Evolutionary conservation across 2,797 vertebrate genomes (phyloP), one percentile per base, ranked within the genome.

Genomic region (Oophaga sylvatica): DNA sequence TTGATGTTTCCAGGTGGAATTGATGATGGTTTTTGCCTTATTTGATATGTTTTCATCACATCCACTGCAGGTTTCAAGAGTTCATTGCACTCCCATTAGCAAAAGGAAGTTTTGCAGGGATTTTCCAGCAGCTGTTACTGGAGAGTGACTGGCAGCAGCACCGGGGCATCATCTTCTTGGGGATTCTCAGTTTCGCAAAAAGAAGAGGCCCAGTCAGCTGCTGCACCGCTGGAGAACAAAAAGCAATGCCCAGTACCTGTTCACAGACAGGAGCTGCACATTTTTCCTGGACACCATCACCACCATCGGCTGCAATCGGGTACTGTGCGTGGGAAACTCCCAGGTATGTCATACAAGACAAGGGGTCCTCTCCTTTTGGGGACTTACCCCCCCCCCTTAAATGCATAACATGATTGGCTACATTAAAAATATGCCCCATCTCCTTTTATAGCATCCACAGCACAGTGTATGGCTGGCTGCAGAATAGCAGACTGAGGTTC

Each of bases 211-310:
- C 85, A 99, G 96, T 88, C 90, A 91, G 35, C 91, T 99, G 91
- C 93, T 99, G 5, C 90, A 91, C 97, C 98, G 0, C 85, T 99
- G 91, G 95, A 97, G 90, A 98, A 99, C 92, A 99, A 99, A 98
- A 93, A 97, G 96, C 87, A 96, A 99, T 13, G 98, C 98, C 0
- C 98, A 99, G 90, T 99, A 97, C 92, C 93, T 99, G 92, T 99
- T 99, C 93, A 92, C 97, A 0, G 96, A 97, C 20, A 96, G 97
- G 92, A 99, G 95, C 92, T 93, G 97, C 68, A 92, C 91, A 84
- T 99, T 99, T 65, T 92, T 99, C 4, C 91, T 98, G 81, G 94
- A 96, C 87, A 91, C 96, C 0, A 92, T 99, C 63, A 88, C 22
- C 0, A 75, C 53, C 1, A 94, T 97, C 56, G 97, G 97, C 0